Percentiles rank a stretch among this genome's conserved stretches.
These are phyloP conservation scores for Enoplolaimus lenunculus DNA, from an alignment of 2,888 invertebrate species.

Conservation along the genomic window DNA sequence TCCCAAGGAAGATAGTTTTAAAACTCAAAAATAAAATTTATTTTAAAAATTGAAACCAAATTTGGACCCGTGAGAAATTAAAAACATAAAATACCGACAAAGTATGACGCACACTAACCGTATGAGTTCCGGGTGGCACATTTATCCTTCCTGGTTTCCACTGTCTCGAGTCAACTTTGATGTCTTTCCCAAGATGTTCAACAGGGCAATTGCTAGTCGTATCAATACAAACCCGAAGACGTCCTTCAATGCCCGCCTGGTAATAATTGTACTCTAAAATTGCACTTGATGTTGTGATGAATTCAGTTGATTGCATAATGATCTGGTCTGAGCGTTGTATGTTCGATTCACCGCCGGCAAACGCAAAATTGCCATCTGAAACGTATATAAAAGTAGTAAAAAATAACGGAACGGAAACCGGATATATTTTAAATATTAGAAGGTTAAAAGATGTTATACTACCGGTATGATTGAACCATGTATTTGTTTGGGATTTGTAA, in stretches of 20 bases:
- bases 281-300: conserved; percentile 23
- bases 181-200: conserved; percentile 29
- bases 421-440: too few relatives aligned
- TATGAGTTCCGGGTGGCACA: conserved; percentile 28
- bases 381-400: too few relatives aligned
- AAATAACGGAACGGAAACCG: too few relatives aligned
- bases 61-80: too few relatives aligned
- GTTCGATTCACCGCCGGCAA: conserved; percentile 25
- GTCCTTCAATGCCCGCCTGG: conserved; percentile 31
- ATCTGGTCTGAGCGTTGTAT: conserved; percentile 24
- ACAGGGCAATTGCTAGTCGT: conserved; percentile 30
- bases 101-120: too few relatives aligned
- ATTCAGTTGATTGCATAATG: conserved; percentile 25
- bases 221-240: conserved; percentile 32
- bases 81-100: too few relatives aligned
- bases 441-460: too few relatives aligned
- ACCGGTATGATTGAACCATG: too few relatives aligned
- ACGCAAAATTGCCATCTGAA: conserved; percentile 29
- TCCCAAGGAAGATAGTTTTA: too few relatives aligned
- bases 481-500: too few relatives aligned
- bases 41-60: too few relatives aligned
- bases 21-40: too few relatives aligned
- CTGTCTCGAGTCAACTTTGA: conserved; percentile 29
- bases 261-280: conserved; percentile 30
- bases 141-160: conserved; percentile 30